Base-by-base conservation (phyloP, 2,113 vertebrate species). In the Myotis brandtii region DNA sequence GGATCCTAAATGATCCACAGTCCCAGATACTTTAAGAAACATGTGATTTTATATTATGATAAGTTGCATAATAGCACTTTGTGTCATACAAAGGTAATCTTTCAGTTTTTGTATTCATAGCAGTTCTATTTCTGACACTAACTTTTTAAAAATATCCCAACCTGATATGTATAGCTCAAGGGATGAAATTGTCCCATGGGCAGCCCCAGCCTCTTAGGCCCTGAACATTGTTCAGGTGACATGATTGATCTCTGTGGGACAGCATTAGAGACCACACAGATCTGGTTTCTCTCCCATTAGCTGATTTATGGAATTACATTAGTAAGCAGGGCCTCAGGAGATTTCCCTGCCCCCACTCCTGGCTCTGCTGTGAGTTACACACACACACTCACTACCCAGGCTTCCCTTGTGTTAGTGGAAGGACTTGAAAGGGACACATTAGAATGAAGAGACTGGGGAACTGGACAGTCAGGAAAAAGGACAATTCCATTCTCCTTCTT, bases 271-370 rank as follows among this genome's bases (percentile, higher is more conserved):
- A 95, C 97, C 97, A 97, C 96, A 96, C 88, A 96, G 97, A 89
- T 93, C 96, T 95, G 96, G 90, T 95, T 97, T 91, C 89, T 79
- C 89, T 97, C 81, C 92, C 77, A 95, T 96, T 95, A 95, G 96
- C 81, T 97, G 96, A 97, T 97, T 93, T 95, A 95, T 98, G 97
- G 98, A 96, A 97, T 97, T 97, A 95, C 97, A 96, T 98, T 98
- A 98, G 97, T n/a, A 94, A 88, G 86, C 70, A 46, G 82, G 81
- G 72, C 95, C 98, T 98, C 97, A 6, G 97, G 98, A 97, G 98
- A 95, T 93, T 97, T 94, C 95, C 92, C 92, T 75, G 80, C 89
- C 81, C 90, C 79, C 62, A 27, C 27, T 70, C 30, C 40, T 91
- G 6, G 20, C 77, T 95, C 89, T 72, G 94, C 97, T 98, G 94